phyloP scores from a whole-genome alignment of 2,113 vertebrate species.

The Bothrops jararaca region DNA sequence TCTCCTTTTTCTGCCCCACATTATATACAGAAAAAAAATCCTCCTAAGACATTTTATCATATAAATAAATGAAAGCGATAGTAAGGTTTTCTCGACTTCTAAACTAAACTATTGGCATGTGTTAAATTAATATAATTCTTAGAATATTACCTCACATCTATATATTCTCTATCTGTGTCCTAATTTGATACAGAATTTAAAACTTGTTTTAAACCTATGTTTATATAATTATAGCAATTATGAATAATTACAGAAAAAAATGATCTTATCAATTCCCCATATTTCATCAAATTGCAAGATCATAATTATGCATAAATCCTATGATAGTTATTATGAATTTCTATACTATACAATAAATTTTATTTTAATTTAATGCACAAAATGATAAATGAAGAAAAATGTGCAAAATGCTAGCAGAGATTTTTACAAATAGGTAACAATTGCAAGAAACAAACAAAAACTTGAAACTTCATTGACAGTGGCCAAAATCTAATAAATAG shows the following conservation, averaged over 20 bases:
- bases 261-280: conserved; percentile 18
- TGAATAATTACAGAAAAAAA: conserved; percentile 23
- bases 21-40: not conserved
- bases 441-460: not conserved
- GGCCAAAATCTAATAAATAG: not conserved
- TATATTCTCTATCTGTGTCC: conserved; percentile 5
- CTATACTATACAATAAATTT: conserved; percentile 3
- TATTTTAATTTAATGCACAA: not conserved
- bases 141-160: not conserved
- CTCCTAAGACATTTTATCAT: not conserved
- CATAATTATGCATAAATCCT: conserved; percentile 36
- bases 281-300: conserved; percentile 41
- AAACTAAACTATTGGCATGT: not conserved
- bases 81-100: not conserved
- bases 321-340: not conserved
- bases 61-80: not conserved
- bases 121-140: not conserved
- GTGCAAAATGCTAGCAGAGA: not conserved
- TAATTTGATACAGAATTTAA: conserved; percentile 36
- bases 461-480: not conserved
- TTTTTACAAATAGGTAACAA: fast-evolving
- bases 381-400: not conserved
- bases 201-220: conserved; percentile 21
- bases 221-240: conserved; percentile 52
- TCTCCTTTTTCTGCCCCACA: not conserved